These are phyloP conservation scores for Cryptocephalus primarius DNA, from an alignment of 2,888 invertebrate species.

Conservation along the genomic window DNA sequence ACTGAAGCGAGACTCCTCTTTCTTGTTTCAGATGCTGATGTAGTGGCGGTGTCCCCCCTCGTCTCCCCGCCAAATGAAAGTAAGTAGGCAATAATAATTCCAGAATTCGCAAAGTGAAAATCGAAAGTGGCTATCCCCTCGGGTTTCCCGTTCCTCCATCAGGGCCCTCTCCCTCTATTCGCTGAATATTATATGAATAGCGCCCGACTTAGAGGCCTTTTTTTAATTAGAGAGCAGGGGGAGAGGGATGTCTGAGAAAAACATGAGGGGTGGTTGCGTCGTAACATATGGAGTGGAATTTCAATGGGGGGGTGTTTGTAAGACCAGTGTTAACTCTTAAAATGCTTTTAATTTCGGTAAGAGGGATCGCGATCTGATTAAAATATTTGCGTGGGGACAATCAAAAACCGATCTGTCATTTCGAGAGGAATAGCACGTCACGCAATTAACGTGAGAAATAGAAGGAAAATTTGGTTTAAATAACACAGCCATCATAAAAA, in stretches of 20 bases:
- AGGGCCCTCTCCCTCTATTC: conserved; percentile 12
- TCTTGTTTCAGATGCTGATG: no score
- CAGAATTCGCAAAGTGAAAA: conserved; percentile 12
- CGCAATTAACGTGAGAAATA: no score
- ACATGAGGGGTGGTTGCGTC: background rate
- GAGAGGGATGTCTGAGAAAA: no score
- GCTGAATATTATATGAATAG: conserved; percentile 21
- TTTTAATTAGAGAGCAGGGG: conserved; percentile 15
- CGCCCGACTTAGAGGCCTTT: conserved; percentile 13
- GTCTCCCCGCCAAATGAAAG: conserved; percentile 11
- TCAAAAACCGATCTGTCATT: no score
- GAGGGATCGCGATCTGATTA: no score
- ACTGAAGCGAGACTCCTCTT: no score
- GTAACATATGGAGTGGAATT: conserved; percentile 9
- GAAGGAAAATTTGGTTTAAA: no score
- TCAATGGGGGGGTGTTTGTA: conserved; percentile 4
- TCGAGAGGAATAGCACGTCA: no score
- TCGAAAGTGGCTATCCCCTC: conserved; percentile 3
- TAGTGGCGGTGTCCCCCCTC: no score
- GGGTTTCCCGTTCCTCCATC: no score
- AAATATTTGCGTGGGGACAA: no score
- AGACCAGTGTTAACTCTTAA: conserved; percentile 9
- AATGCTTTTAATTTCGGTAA: conserved; percentile 11
- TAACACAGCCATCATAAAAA: no score
- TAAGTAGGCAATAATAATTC: conserved; percentile 16